These are phyloP conservation scores for Sciaenops ocellatus DNA, from an alignment of 2,797 vertebrate species.

Conservation along the genomic window DNA sequence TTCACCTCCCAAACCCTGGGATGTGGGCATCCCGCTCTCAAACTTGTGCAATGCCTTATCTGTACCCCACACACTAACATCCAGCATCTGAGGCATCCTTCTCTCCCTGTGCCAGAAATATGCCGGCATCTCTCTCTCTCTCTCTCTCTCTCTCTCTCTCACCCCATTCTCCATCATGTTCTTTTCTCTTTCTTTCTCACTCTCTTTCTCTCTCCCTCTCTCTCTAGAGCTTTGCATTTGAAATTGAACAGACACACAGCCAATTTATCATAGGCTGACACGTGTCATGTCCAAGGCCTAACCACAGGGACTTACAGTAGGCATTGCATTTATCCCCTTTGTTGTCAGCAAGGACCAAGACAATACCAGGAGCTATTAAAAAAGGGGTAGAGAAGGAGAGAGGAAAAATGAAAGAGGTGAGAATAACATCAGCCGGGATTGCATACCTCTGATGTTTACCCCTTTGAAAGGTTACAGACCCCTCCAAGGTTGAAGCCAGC, in stretches of 20 bases:
- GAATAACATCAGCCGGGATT: constrained; percentile 79
- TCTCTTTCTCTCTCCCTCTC: constrained; percentile 76
- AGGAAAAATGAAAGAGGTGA: constrained; percentile 75
- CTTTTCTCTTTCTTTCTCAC: constrained; percentile 54
- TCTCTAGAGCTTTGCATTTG: constrained; percentile 99
- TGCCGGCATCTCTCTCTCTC: constrained; percentile 80
- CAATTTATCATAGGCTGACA: constrained; percentile 99
- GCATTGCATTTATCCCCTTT: constrained; percentile 96
- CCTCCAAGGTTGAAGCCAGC: constrained; percentile 82
- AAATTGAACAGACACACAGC: constrained; percentile 99
- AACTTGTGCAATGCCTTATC: constrained; percentile 95
- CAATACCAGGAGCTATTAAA: constrained; percentile 89
- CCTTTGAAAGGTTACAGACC: constrained; percentile 83
- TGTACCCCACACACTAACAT: constrained; percentile 92
- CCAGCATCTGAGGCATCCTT: constrained; percentile 92
- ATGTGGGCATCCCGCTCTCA: constrained; percentile 93
- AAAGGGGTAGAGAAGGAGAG: constrained; percentile 69
- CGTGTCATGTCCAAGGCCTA: constrained; percentile 98
- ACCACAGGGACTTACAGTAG: constrained; percentile 95
- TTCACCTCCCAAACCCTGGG: constrained; percentile 89
- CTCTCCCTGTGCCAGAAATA: constrained; percentile 88
- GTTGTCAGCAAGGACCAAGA: constrained; percentile 91
- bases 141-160: constrained; percentile 62
- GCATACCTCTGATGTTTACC: constrained; percentile 79
- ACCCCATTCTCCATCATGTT: constrained; percentile 71